Evolutionary conservation across 2,888 invertebrate genomes (phyloP), one percentile per base, ranked within the genome.

Genomic region (Smittia sp.): DNA sequence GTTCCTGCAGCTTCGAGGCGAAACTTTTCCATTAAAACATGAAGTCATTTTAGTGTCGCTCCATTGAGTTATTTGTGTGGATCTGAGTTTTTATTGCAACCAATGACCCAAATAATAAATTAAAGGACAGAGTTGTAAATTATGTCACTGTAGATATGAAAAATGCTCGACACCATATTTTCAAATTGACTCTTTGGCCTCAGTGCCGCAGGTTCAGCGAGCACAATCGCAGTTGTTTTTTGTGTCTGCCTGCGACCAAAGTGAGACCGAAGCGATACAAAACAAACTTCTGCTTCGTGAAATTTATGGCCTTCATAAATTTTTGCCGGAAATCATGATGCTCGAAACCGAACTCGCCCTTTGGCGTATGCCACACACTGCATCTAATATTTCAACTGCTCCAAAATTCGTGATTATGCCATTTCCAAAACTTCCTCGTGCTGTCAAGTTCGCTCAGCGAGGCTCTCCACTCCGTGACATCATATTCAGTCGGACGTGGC

Each of bases 61-160:
- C 32, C 32, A 32, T 32, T 32, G 32, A 32, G 32, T 32, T 32
- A 32, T 32, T 32, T 32, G 32, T n/a, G n/a, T 32, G 32, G 32
- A 9, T 32, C 32, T 32, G 32, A 32, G 32, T 9, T 32, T 32
- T 32, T 32, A 32, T 32, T 32, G 32, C 32, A 32, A 9, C 32
- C 4, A 32, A 32, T 32, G 32, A 32, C 32, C 46, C 46, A 11
- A 15, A 46, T 15, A 6, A 46, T 46, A 46, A n/a, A n/a, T n/a
- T n/a, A n/a, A n/a, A n/a, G n/a, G n/a, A n/a, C n/a, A n/a, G n/a
- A n/a, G n/a, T n/a, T n/a, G n/a, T n/a, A n/a, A 46, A 46, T 46
- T 46, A 46, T 46, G 46, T 46, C n/a, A 46, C 46, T n/a, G n/a
- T n/a, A 46, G 46, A 46, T 46, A 46, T 46, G 46, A 46, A 46